phyloP scores from a whole-genome alignment of 2,113 vertebrate species.

The Chamaea fasciata region DNA sequence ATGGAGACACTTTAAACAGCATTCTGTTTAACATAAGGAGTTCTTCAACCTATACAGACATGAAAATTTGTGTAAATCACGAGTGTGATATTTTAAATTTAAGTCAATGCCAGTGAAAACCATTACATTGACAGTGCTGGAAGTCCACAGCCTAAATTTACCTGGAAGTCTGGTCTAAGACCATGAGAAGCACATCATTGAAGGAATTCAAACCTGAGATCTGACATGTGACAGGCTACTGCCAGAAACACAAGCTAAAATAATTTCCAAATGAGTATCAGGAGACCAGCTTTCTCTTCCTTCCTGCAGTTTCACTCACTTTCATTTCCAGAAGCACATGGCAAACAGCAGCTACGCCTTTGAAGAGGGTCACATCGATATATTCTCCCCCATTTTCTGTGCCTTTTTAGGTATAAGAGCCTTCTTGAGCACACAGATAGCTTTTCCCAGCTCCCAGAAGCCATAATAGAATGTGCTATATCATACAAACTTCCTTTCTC shows the following conservation, averaged over 20 bases:
- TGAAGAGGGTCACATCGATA: background rate
- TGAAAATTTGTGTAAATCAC: background rate
- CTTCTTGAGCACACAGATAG: background rate
- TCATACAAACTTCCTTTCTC: background rate
- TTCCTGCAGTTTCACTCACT: background rate
- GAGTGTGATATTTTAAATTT: background rate
- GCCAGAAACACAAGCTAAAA: background rate
- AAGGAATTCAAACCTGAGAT: background rate
- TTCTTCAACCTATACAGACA: background rate
- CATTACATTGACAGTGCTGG: background rate
- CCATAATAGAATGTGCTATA: background rate
- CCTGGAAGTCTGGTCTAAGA: background rate
- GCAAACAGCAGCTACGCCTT: background rate
- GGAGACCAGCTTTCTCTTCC: background rate
- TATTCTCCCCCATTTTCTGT: background rate
- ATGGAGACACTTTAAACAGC: background rate
- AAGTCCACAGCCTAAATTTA: background rate
- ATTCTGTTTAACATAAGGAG: background rate
- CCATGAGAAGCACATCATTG: background rate
- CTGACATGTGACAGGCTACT: background rate
- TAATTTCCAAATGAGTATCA: background rate
- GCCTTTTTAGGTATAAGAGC: background rate
- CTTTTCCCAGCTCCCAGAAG: background rate
- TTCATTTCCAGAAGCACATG: background rate
- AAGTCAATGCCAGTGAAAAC: background rate